A percentile compares a stretch with the other conserved stretches of the same genome.
phyloP scores from a whole-genome alignment of 2,113 vertebrate genomes.

The Pelecanoides urinatrix region DNA sequence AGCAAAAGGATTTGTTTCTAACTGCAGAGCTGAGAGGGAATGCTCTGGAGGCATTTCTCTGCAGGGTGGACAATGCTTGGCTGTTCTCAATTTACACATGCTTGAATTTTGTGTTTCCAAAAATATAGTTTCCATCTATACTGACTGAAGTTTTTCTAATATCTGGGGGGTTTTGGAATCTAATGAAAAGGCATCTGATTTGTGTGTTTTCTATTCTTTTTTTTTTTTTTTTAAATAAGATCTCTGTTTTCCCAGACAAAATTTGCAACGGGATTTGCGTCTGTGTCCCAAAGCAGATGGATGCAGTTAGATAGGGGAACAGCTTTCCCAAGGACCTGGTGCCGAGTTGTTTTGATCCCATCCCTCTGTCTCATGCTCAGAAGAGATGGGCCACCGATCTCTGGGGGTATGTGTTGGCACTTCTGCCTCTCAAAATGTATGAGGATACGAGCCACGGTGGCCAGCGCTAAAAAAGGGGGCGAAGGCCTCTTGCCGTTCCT shows the following conservation, averaged over 20 bases:
- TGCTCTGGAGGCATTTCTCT: background rate
- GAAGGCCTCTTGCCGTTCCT: background rate
- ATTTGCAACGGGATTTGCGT: background rate
- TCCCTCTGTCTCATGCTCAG: background rate
- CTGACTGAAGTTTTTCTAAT: background rate
- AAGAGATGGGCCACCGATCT: background rate
- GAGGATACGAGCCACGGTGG: rapidly evolving
- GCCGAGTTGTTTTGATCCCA: background rate
- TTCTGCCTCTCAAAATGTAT: background rate
- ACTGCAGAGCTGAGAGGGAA: background rate
- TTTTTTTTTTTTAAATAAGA: background rate
- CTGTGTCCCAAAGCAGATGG: background rate
- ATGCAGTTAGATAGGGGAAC: background rate
- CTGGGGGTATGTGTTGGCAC: background rate
- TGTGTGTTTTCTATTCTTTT: background rate
- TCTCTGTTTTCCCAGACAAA: background rate
- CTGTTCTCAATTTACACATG: conserved; percentile 16
- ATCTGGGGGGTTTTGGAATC: background rate
- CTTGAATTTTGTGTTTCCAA: conserved; percentile 34
- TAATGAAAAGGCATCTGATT: conserved; percentile 4
- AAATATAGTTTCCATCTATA: conserved; percentile 14
- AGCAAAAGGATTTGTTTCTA: background rate
- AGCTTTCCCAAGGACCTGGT: background rate
- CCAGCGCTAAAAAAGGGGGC: rapidly evolving
- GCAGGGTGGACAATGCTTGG: background rate